Percentiles rank a stretch among this genome's conserved stretches.
phyloP scores from a whole-genome alignment of 2,888 invertebrate genomes.

The Drosophila hamatofila region DNA sequence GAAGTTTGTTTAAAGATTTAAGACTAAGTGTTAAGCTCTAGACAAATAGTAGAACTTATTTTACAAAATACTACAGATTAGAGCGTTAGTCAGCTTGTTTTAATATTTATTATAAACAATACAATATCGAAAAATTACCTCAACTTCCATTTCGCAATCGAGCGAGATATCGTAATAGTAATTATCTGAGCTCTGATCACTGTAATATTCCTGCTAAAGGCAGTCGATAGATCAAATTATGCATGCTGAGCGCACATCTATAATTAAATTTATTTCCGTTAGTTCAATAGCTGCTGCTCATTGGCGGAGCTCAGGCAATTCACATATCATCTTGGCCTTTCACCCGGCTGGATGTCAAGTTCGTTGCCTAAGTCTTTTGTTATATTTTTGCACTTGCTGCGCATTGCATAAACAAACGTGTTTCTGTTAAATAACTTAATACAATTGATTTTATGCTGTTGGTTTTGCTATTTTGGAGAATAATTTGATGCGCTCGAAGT shows the following conservation, averaged over 20 bases:
- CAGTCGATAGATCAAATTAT: background rate
- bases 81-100: background rate
- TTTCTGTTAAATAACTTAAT: conserved; percentile 62
- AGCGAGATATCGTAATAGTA: background rate
- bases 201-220: background rate
- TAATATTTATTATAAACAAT: background rate
- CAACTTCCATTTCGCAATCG: background rate
- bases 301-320: background rate
- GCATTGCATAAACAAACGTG: conserved; percentile 39
- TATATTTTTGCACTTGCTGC: conserved; percentile 29
- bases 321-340: background rate
- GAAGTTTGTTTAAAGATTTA: conserved; percentile 11
- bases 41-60: background rate
- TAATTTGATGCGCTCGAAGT: conserved; percentile 74
- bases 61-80: background rate
- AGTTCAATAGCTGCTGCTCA: background rate
- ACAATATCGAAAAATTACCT: background rate
- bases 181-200: conserved; percentile 2
- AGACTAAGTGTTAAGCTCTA: conserved; percentile 1
- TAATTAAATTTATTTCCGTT: conserved; percentile 3
- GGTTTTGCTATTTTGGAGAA: conserved; percentile 42
- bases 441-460: conserved; percentile 53
- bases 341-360: conserved; percentile 54
- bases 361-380: conserved; percentile 77
- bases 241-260: background rate